A percentile compares a stretch with the other conserved stretches of the same genome.
phyloP scores from a whole-genome alignment of 2,797 vertebrate species.

The Orientallactaga sibirica region DNA sequence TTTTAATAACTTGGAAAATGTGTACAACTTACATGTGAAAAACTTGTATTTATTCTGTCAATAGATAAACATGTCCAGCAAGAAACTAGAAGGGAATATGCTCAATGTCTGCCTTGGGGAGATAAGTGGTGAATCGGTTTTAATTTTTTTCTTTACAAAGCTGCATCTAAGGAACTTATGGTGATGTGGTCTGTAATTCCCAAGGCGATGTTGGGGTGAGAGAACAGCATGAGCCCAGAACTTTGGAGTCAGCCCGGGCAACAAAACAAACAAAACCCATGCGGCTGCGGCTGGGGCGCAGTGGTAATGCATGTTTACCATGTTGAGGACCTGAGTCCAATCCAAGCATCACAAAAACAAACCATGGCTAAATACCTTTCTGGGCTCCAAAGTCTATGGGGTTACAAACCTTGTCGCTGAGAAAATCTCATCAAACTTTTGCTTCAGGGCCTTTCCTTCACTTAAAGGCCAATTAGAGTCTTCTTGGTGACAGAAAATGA shows the following conservation, averaged over 20 bases:
- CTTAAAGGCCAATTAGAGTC: conserved; percentile 99
- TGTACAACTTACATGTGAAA: conserved; percentile 49
- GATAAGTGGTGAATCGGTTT: neutral
- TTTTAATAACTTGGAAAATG: conserved; percentile 50
- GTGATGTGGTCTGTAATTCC: neutral
- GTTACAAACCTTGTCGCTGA: conserved; percentile 96
- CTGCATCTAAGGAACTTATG: neutral
- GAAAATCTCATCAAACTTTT: conserved; percentile 99
- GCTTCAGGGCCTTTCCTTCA: conserved; percentile 97
- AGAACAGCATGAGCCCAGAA: neutral
- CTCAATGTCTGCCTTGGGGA: neutral
- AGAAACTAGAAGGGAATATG: conserved; percentile 19
- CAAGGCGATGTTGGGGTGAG: neutral
- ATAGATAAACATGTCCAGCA: conserved; percentile 8
- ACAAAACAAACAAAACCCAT: neutral
- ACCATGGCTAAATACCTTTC: conserved; percentile 29
- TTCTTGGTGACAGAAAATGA: conserved; percentile 99
- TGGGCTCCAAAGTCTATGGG: neutral
- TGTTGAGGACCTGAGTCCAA: neutral
- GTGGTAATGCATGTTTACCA: neutral
- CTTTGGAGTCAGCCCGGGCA: neutral
- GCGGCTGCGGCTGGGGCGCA: no score
- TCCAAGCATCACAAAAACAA: neutral
- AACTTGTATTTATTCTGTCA: conserved; percentile 28
- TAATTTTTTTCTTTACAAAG: conserved; percentile 30